Evolutionary conservation across 1,140 invertebrate genomes (phyloP), one percentile per base, ranked within the genome.

Genomic region (Chironomus tepperi): DNA sequence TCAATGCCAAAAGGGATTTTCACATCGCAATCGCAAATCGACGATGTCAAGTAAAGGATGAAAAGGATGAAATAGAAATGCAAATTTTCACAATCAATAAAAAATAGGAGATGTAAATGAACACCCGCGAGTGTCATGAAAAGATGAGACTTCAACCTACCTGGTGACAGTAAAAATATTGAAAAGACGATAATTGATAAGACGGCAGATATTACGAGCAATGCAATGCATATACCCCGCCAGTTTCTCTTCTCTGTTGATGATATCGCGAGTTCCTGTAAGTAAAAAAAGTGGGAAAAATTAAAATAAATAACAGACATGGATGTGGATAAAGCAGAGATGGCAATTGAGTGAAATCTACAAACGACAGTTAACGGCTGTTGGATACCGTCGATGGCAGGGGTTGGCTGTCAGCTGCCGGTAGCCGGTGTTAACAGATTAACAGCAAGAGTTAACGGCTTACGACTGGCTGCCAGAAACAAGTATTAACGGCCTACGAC

Each of bases 171-270:
- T 65, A 96, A 85, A 18, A 95, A 88, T 78, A 96, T 93, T 79
- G 93, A 93, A 80, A 93, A 91, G 75, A 94, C 87, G 57, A 96
- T 95, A 76, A 96, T 87, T 18, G 91, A 90, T 76, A 93, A 89
- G 9, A 97, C 93, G 6, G 90, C 88, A 12, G 91, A 86, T 75
- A 97, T 96, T 34, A 96, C 94, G 74, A 96, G 83, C 42, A 96
- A 84, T 0, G 95, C 93, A 75, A 96, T 96, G 75, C 91, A 88
- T 76, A 96, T 95, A 12, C 94, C 94, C 42, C 92, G 88, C 93
- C 94, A 96, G 85, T 97, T 96, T 65, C 91, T 84, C 79, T 93
- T 89, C 75, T 88, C 91, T n/a, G 91, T 90, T 16, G 90, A 91
- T 19, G 89, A 87, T 16, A 89, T 90, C 74, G 92, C 92, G 78